Conservation (phyloP, 2,797 vertebrate species). For the Alcedo quadribrachys region DNA sequence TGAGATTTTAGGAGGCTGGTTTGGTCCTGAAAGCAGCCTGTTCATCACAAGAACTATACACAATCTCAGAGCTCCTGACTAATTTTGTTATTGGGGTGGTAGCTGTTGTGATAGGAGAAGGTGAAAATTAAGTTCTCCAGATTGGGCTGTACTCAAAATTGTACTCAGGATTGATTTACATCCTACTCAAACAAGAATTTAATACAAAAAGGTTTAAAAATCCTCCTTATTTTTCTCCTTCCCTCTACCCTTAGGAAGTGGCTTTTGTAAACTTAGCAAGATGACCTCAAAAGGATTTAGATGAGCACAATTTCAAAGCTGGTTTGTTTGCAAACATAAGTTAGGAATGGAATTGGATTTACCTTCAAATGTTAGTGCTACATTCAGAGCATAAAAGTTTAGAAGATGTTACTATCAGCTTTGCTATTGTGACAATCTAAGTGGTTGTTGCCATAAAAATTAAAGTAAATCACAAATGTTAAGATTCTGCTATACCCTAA, state of each 20-base stretch:
- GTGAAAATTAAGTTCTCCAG: neutral
- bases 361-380: neutral
- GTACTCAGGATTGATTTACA: neutral
- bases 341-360: neutral
- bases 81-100: neutral
- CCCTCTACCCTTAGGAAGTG: neutral
- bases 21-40: neutral
- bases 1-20: neutral
- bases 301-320: neutral
- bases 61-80: neutral
- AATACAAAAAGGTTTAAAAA: neutral
- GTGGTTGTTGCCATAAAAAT: neutral
- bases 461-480: neutral
- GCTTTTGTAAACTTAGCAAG: neutral
- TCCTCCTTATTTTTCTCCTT: neutral
- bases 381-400: neutral
- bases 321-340: slow-evolving; percentile 6
- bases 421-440: neutral
- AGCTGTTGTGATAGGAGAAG: neutral
- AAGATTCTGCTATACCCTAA: neutral
- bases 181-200: neutral
- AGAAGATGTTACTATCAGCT: neutral
- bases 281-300: neutral
- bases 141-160: neutral
- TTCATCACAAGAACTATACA: neutral